A percentile compares a stretch with the other conserved stretches of the same genome.
Evolutionary conservation across 2,888 invertebrate genomes (phyloP).

Genomic region (Nasonia oneida): DNA sequence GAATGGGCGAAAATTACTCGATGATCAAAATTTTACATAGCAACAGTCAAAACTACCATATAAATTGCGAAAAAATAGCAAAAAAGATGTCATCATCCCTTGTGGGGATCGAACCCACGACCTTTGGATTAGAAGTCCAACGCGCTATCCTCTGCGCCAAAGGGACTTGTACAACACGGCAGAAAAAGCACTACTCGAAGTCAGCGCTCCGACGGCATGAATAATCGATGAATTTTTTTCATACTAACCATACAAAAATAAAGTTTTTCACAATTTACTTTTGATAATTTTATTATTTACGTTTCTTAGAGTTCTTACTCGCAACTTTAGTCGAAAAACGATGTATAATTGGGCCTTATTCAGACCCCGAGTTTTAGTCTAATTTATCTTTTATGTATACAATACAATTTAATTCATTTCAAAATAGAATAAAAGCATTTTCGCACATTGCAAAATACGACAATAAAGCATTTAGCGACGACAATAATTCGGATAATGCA

Average conservation of each 20-base stretch:
- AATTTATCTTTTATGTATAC: too few relatives aligned
- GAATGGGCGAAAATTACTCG: background rate
- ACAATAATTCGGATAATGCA: background rate
- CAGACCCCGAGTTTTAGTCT: too few relatives aligned
- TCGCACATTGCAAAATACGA: too few relatives aligned
- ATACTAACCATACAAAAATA: background rate
- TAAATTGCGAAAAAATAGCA: conserved; percentile 1
- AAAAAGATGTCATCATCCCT: conserved; percentile 74
- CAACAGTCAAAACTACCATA: background rate
- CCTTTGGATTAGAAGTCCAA: conserved; percentile 79
- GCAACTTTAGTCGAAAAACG: too few relatives aligned
- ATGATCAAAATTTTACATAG: background rate
- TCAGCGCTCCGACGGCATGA: background rate
- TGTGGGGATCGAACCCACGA: conserved; percentile 79
- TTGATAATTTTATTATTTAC: background rate
- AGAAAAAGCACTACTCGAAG: conserved; percentile 32
- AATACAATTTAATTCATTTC: too few relatives aligned
- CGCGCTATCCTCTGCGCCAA: conserved; percentile 79
- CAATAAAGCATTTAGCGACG: too few relatives aligned
- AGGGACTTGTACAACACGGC: conserved; percentile 69
- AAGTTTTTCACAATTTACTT: background rate
- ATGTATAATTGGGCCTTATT: background rate
- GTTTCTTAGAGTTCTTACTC: background rate
- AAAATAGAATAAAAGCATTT: too few relatives aligned
- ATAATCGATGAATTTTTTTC: background rate